Conservation (phyloP, 1,140 invertebrate genomes). For the Coptotermes formosanus region DNA sequence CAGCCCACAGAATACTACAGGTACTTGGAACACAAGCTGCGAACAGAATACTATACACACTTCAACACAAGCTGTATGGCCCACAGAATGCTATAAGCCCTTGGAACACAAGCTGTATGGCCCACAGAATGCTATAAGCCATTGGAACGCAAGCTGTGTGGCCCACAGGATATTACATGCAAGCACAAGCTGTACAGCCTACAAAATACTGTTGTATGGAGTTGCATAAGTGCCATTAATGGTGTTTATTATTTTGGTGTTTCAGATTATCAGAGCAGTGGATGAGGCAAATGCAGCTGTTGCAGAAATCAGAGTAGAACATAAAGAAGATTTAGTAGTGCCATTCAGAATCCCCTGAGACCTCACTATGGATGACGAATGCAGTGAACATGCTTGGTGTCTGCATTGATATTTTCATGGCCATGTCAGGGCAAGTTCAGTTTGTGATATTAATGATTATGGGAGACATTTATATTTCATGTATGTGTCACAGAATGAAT, state of each 20-base stretch:
- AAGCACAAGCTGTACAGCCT: too few species aligned
- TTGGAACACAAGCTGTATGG: too few species aligned
- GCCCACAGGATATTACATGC: too few species aligned
- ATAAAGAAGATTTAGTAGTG: constrained; percentile 78
- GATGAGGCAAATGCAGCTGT: constrained; percentile 66
- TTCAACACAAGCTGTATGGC: too few species aligned
- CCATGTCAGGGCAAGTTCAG: background rate
- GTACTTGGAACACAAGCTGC: too few species aligned
- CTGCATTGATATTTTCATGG: background rate
- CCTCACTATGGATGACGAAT: background rate
- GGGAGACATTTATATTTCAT: background rate
- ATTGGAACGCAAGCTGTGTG: too few species aligned
- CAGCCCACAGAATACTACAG: too few species aligned
- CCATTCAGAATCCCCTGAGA: constrained; percentile 62
- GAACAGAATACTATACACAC: too few species aligned
- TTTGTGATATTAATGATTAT: background rate
- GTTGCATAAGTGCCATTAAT: too few species aligned
- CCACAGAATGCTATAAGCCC: too few species aligned
- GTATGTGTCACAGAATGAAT: constrained; percentile 2
- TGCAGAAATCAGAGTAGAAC: constrained; percentile 70
- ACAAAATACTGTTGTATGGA: too few species aligned
- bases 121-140: too few species aligned
- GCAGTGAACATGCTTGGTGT: background rate
- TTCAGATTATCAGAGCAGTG: constrained; percentile 63
- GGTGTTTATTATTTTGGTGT: constrained; percentile 32